Base-by-base conservation (phyloP, 2,888 invertebrate species). In the Calameuta pallipes region DNA sequence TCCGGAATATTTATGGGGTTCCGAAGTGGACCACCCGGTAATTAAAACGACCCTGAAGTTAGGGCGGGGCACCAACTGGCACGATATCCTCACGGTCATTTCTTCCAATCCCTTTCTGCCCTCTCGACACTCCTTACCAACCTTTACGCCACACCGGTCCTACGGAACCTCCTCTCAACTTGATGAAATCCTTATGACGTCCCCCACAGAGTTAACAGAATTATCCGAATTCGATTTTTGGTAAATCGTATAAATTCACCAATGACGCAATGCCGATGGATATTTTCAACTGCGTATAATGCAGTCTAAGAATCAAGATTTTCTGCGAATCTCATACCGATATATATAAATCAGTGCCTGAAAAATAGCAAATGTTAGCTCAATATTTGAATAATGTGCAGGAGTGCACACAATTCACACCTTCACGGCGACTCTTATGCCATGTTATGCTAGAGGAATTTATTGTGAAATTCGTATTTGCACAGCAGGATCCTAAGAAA, bases 21-120 rank as follows among this genome's bases (percentile, higher is more conserved):
- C 84, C 86, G 86, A 88, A 87, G 86, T 88, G 88, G 89, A 89
- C 89, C 89, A 89, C 89, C 88, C 89, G 89, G 88, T 89, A 89
- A 89, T 89, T 89, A 89, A 88, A 88, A 88, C 88, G 88, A 89
- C 87, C 89, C 88, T 88, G 89, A 88, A 87, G 86, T 83, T 83
- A 85, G 87, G 87, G 88, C 88, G 88, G 88, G 84, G 87, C 87
- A 85, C 85, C 86, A 87, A 85, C 86, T 85, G 84, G 85, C 86
- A 85, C 84, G 85, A 86, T 87, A 87, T 85, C 85, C 81, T 82
- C 83, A 83, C 80, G 81, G 82, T 82, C 82, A 81, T 82, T 82
- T 82, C 82, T 79, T 75, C 77, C 78, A 75, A 76, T 73, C 79
- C 79, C 35, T 35, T n/a, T 69, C 73, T 41, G 68, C 37, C 71